Conservation (phyloP, 1,140 invertebrate genomes). For the Triops longicaudatus region DNA sequence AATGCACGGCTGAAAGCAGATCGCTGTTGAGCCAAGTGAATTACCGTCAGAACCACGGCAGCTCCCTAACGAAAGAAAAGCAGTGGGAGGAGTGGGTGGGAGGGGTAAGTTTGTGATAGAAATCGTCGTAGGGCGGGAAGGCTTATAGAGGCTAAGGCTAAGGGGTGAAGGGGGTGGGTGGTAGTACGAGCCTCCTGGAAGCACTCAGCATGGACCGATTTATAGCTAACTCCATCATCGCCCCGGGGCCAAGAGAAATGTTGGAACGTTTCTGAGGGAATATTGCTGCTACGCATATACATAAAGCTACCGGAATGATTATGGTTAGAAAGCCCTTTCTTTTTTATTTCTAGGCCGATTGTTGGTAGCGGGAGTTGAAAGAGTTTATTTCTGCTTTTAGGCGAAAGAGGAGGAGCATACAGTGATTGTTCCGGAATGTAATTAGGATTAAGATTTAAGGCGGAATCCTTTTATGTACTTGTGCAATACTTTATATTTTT, state of each 20-base stretch:
- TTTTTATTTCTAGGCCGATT: background rate
- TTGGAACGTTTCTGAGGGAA: background rate
- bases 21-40: slow-evolving; percentile 14
- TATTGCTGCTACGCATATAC: slow-evolving; percentile 6
- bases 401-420: background rate
- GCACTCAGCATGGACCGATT: slow-evolving; percentile 3
- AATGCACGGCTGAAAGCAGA: slow-evolving; percentile 14
- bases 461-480: too few species aligned
- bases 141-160: background rate
- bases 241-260: background rate
- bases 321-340: background rate
- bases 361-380: background rate
- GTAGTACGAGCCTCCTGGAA: background rate
- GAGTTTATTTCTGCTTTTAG: background rate
- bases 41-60: background rate
- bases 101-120: background rate
- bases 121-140: background rate
- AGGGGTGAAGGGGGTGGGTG: too few species aligned
- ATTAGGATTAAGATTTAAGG: background rate
- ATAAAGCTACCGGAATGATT: background rate
- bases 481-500: too few species aligned
- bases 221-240: slow-evolving; percentile 12
- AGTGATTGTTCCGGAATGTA: background rate
- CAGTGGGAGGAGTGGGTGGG: background rate
- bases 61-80: slow-evolving; percentile 10